Percentiles rank a stretch among this genome's conserved stretches.
These are phyloP conservation scores for Galerucella calmariensis DNA, from an alignment of 2,888 invertebrate genomes.

Conservation along the genomic window DNA sequence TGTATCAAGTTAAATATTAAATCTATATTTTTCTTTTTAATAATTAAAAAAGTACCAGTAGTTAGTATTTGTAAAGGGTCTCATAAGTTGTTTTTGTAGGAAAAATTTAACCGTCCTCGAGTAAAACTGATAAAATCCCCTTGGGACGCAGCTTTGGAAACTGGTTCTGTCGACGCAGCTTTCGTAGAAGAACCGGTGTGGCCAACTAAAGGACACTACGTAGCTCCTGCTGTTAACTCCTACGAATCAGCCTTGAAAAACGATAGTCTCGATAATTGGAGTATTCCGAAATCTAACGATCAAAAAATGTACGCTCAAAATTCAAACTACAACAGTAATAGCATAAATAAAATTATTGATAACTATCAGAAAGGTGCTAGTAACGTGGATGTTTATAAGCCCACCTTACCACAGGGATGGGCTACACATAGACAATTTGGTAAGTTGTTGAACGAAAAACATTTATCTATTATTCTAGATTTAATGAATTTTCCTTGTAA, in stretches of 20 bases:
- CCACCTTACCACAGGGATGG: slow-evolving; percentile 67
- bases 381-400: slow-evolving; percentile 65
- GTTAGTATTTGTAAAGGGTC: too few species aligned
- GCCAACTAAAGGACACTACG: slow-evolving; percentile 59
- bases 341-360: slow-evolving; percentile 63
- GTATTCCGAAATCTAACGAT: slow-evolving; percentile 47
- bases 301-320: slow-evolving; percentile 58
- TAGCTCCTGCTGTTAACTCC: slow-evolving; percentile 61
- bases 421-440: slow-evolving; percentile 61
- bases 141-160: slow-evolving; percentile 78
- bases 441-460: slow-evolving; percentile 50
- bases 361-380: slow-evolving; percentile 61
- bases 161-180: slow-evolving; percentile 77
- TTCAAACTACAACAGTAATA: slow-evolving; percentile 63
- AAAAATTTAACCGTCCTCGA: slow-evolving; percentile 69
- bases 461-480: too few species aligned
- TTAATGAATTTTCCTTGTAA: too few species aligned
- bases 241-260: slow-evolving; percentile 61
- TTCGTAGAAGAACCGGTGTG: slow-evolving; percentile 68
- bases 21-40: too few species aligned
- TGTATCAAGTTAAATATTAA: too few species aligned
- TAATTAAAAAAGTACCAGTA: too few species aligned
- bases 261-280: slow-evolving; percentile 58
- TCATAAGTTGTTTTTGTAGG: slow-evolving; percentile 59
- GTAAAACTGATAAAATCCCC: slow-evolving; percentile 74